These are phyloP conservation scores for Polyploca ridens DNA, from an alignment of 2,888 invertebrate species.

Conservation along the genomic window DNA sequence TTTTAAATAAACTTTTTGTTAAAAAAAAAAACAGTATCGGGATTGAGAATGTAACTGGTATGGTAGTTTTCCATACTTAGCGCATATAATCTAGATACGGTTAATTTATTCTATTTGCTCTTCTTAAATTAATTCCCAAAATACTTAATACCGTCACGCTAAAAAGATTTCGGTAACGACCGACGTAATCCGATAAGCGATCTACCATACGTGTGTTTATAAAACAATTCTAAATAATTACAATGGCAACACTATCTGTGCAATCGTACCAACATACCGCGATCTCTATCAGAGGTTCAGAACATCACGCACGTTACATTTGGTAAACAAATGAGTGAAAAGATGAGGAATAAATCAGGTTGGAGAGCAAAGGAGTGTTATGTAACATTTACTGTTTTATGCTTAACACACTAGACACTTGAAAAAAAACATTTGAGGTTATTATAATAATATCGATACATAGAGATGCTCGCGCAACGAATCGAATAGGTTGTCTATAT, in stretches of 20 bases:
- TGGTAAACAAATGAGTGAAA: background rate
- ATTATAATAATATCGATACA: no score
- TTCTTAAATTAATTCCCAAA: background rate
- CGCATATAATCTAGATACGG: background rate
- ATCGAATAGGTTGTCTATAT: no score
- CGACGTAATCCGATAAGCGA: background rate
- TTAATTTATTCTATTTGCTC: background rate
- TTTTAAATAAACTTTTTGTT: no score
- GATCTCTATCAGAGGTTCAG: conserved; percentile 44
- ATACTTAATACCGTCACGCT: conserved; percentile 1
- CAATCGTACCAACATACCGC: conserved; percentile 31
- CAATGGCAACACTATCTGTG: conserved; percentile 31
- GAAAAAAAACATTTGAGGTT: no score
- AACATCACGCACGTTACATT: conserved; percentile 23
- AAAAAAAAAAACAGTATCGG: no score
- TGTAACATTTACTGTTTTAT: no score
- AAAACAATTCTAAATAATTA: conserved; percentile 33
- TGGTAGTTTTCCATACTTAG: no score
- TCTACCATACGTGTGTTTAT: conserved; percentile 21
- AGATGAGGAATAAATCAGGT: background rate
- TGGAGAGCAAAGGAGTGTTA: background rate
- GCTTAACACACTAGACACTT: no score
- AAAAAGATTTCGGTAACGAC: background rate
- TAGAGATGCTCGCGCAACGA: no score
- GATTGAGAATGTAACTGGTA: no score